Base-by-base conservation (phyloP, 2,888 invertebrate genomes). In the Pinctada fucata region DNA sequence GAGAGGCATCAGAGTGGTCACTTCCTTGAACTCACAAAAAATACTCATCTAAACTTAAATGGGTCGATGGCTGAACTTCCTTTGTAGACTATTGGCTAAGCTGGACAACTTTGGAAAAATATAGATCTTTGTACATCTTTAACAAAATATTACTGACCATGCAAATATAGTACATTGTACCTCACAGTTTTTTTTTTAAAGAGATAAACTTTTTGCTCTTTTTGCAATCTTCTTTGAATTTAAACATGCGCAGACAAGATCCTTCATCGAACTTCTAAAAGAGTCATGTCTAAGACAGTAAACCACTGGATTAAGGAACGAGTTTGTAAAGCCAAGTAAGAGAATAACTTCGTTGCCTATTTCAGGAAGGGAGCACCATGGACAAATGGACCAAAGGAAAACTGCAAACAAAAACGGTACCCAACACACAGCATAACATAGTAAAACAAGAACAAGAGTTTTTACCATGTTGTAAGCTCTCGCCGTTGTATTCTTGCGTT, bases 281-380 rank as follows among this genome's bases (percentile, higher is more conserved):
- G 72, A 63, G 45, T 63, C 58, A 50, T 78, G 78, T 58, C 78
- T 45, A 2, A 78, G n/a, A 48, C 58, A 68, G 47, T 78, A 78
- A n/a, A 78, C 72, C 5, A 78, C 47, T n/a, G 78, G 78, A 51
- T 78, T 78, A 4, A 49, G 10, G 2, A 78, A 68, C 8, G 78
- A 78, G 50, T 72, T 73, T 2, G 78, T 78, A 31, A 78, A 48
- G 1, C 78, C 78, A 13, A 78, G 69, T 4, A 78, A 58, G 3
- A 78, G n/a, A n/a, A 78, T 78, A 8, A 73, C 48, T 67, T 78
- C 78, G 50, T 78, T 73, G 13, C 68, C 64, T 16, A 73, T 3
- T 13, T 31, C 13, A 1, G 78, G 69, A 58, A 78, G 47, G 3
- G 16, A 8, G 49, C 78, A 78, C 45, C 45, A 31, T 8, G 10